A percentile compares a stretch with the other conserved stretches of the same genome.
Evolutionary conservation across 2,888 invertebrate species (phyloP).

Genomic region (Drepanosiphum platanoidis): DNA sequence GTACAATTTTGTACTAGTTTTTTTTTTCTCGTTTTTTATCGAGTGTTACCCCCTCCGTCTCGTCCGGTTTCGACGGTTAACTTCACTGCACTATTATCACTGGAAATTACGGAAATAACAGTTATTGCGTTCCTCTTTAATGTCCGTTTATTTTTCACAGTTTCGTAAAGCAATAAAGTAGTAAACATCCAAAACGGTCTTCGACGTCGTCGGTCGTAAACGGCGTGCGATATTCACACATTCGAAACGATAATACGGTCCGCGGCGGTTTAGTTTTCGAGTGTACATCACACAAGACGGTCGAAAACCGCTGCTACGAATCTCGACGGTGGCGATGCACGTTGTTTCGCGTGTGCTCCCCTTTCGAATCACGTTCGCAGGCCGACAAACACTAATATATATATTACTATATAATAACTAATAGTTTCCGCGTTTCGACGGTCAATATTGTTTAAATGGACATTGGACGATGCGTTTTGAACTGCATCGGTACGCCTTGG

Average conservation of each 20-base stretch:
- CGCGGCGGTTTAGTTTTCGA: not conserved
- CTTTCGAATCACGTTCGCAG: no score
- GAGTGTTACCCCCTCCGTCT: no score
- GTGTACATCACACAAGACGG: not conserved
- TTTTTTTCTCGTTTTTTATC: not conserved
- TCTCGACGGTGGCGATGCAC: not conserved
- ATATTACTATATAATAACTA: no score
- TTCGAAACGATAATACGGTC: slow-evolving; percentile 24
- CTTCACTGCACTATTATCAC: slow-evolving; percentile 5
- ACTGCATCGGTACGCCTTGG: no score
- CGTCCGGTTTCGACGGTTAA: slow-evolving; percentile 20
- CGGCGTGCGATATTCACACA: not conserved
- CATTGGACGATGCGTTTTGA: no score
- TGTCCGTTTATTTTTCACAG: slow-evolving; percentile 28
- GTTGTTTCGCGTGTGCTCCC: not conserved
- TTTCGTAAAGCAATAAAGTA: slow-evolving; percentile 4
- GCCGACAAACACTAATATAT: no score
- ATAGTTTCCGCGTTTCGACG: no score
- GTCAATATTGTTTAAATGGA: no score
- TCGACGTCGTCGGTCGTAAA: not conserved
- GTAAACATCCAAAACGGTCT: not conserved
- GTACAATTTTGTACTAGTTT: not conserved
- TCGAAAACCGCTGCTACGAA: not conserved
- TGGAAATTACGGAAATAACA: slow-evolving; percentile 28
- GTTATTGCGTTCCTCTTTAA: slow-evolving; percentile 20